Evolutionary conservation across 2,888 invertebrate genomes (phyloP).

Genomic region (Oasisia sp.): DNA sequence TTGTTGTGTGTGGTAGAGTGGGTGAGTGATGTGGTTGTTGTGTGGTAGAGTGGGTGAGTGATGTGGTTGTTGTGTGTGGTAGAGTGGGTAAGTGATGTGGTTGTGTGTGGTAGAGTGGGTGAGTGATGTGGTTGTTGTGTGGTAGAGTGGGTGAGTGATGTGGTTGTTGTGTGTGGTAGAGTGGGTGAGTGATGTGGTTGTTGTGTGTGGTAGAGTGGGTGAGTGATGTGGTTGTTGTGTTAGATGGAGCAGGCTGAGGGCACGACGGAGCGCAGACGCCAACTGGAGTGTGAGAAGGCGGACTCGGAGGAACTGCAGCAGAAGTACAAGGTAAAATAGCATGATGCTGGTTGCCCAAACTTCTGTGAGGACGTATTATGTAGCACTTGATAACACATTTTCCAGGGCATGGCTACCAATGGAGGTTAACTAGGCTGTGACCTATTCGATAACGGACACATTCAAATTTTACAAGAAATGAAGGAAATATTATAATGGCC

Average conservation of each 20-base stretch:
- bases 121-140: not conserved
- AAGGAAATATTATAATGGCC: no score
- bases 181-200: slow-evolving; percentile 8
- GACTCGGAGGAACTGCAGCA: slow-evolving; percentile 36
- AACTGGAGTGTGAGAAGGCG: slow-evolving; percentile 38
- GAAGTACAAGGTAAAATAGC: slow-evolving; percentile 34
- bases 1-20: no score
- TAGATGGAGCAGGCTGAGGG: slow-evolving; percentile 38
- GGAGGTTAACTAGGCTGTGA: no score
- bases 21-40: not conserved
- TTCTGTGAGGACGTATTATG: not conserved
- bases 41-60: not conserved
- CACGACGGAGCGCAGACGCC: slow-evolving; percentile 37
- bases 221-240: not conserved
- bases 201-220: not conserved
- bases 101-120: no score
- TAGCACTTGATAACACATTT: no score
- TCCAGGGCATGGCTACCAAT: no score
- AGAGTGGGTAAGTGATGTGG: no score
- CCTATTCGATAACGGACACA: no score
- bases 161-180: slow-evolving; percentile 29
- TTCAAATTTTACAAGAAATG: no score
- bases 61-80: slow-evolving; percentile 22
- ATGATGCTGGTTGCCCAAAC: no score
- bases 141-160: not conserved